phyloP scores from a whole-genome alignment of 2,113 vertebrate species.

The Peromyscus leucopus region DNA sequence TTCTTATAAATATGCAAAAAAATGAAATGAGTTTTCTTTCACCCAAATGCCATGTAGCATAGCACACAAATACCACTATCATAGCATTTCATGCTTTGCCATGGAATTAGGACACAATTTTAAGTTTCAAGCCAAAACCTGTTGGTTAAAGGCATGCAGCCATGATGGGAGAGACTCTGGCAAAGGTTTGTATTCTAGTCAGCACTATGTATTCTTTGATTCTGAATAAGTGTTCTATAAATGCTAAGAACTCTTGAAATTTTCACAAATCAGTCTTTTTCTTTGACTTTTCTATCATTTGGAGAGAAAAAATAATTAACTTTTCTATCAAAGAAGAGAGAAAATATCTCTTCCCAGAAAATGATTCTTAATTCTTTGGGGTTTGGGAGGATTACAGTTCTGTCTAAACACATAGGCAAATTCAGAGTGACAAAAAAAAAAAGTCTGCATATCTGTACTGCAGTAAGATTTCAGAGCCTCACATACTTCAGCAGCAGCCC shows the following conservation, averaged over 20 bases:
- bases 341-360: not conserved
- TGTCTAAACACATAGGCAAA: not conserved
- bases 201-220: not conserved
- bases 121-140: not conserved
- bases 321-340: not conserved
- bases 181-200: not conserved
- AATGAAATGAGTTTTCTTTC: not conserved
- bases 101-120: not conserved
- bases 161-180: not conserved
- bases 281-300: not conserved
- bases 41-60: not conserved
- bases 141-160: not conserved
- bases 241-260: not conserved
- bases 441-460: rapidly evolving
- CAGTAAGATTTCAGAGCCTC: not conserved
- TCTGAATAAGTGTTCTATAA: not conserved
- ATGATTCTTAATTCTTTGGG: not conserved
- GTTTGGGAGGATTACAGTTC: not conserved
- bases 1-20: constrained; percentile 21
- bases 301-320: not conserved
- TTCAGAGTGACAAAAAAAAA: not conserved
- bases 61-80: not conserved
- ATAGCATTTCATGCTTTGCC: not conserved
- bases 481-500: too few relatives aligned
- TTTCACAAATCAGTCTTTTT: not conserved